Conservation (phyloP, 35 echinoderm and acorn worm genomes). For the Acanthaster planci region DNA sequence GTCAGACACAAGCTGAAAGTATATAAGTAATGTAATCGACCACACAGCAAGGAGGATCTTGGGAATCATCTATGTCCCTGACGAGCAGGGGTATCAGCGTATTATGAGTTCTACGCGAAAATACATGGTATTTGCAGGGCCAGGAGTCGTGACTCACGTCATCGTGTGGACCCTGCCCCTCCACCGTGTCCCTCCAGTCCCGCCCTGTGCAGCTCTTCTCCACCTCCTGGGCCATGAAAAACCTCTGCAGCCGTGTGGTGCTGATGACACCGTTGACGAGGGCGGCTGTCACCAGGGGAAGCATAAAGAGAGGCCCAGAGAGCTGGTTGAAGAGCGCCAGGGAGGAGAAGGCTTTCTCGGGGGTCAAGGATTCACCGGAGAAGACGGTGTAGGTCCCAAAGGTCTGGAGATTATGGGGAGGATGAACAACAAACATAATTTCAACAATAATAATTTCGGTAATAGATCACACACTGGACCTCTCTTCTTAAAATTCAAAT, state of each 20-base stretch:
- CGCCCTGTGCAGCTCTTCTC: constrained; percentile 27
- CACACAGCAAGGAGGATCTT: no score
- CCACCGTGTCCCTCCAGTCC: not conserved
- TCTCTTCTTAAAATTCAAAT: no score
- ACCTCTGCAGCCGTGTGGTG: constrained; percentile 52
- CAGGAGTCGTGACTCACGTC: not conserved
- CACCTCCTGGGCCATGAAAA: constrained; percentile 62
- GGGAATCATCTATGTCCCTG: not conserved
- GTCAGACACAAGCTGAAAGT: no score
- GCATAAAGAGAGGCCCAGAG: constrained; percentile 51
- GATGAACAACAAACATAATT: no score
- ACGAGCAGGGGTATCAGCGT: not conserved
- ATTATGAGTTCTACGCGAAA: not conserved
- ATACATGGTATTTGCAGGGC: not conserved
- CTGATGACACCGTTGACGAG: constrained; percentile 72
- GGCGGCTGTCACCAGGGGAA: constrained; percentile 56
- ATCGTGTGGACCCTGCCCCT: not conserved
- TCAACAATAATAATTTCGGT: no score
- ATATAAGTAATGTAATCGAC: no score
- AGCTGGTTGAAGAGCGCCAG: constrained; percentile 77
- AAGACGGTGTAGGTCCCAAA: constrained; percentile 54
- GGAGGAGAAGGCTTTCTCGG: constrained; percentile 64
- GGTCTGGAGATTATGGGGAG: no score
- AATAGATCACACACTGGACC: no score
- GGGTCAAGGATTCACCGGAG: constrained; percentile 24